Evolutionary conservation across 1,140 invertebrate genomes (phyloP), one percentile per base, ranked within the genome.

Genomic region (Geopemphigus sp.): DNA sequence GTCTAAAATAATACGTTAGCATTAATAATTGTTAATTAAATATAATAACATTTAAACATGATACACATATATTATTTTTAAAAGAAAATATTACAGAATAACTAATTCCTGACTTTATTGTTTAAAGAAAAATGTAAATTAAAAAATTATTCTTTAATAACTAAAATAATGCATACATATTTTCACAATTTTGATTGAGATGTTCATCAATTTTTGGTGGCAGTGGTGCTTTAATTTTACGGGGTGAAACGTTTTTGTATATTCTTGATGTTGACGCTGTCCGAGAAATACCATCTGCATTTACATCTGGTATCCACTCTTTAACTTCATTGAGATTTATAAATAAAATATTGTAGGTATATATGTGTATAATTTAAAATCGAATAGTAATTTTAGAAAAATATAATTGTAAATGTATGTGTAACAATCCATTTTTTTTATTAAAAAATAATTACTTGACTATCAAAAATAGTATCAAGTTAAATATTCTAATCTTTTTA

Each of bases 311-410:
- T 32, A 39, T 74, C 72, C 72, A 74, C 22, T n/a, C 72, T 74
- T 56, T 74, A 39, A 74, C 72, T 74, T 74, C 72, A 74, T 57
- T 74, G 15, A n/a, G n/a, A n/a, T n/a, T n/a, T n/a, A n/a, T n/a
- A n/a, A n/a, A n/a, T n/a, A n/a, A n/a, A n/a, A n/a, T n/a, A n/a
- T n/a, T n/a, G n/a, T n/a, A n/a, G n/a, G n/a, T n/a, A n/a, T n/a
- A n/a, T n/a, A n/a, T n/a, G n/a, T n/a, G n/a, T n/a, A n/a, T n/a
- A n/a, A n/a, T n/a, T n/a, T n/a, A n/a, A n/a, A n/a, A n/a, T n/a
- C n/a, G n/a, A n/a, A n/a, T n/a, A n/a, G n/a, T n/a, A n/a, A n/a
- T n/a, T n/a, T n/a, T n/a, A n/a, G n/a, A n/a, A n/a, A n/a, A n/a
- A n/a, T n/a, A n/a, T n/a, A n/a, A n/a, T n/a, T n/a, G n/a, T n/a